Conservation (phyloP, 1,140 invertebrate species). For the Drosophila mauritiana region DNA sequence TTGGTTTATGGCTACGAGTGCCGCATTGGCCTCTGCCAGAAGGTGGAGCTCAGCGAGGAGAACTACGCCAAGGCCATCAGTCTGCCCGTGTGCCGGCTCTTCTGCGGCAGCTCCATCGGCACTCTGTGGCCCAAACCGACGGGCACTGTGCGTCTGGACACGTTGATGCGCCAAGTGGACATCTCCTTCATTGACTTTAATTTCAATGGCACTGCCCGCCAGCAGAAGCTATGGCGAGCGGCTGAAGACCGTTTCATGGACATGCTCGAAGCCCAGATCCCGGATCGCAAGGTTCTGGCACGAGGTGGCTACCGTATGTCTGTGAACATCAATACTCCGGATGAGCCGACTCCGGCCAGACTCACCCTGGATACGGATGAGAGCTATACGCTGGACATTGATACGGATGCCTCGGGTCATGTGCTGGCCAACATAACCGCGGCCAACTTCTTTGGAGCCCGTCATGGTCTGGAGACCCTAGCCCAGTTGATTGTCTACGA, state of each 20-base stretch:
- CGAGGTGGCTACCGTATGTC: conserved; percentile 66
- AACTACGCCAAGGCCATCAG: conserved; percentile 86
- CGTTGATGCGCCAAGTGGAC: conserved; percentile 87
- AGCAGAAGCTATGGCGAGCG: conserved; percentile 61
- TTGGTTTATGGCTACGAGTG: conserved; percentile 87
- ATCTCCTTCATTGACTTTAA: conserved; percentile 69
- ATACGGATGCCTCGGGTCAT: conserved; percentile 72
- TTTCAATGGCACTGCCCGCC: conserved; percentile 33
- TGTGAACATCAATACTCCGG: conserved; percentile 68
- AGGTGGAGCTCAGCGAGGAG: conserved; percentile 85
- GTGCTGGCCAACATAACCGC: conserved; percentile 88
- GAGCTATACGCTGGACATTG: conserved; percentile 87
- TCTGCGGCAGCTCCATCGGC: conserved; percentile 87
- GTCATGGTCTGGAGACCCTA: conserved; percentile 92
- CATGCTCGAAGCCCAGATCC: conserved; percentile 61
- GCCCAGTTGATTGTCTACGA: conserved; percentile 91
- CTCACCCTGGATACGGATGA: conserved; percentile 88
- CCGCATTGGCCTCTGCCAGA: conserved; percentile 85
- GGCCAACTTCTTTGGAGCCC: conserved; percentile 89
- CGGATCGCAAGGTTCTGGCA: conserved; percentile 50
- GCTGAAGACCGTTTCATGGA: conserved; percentile 63
- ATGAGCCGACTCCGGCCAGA: conserved; percentile 42
- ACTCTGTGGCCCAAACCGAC: conserved; percentile 91
- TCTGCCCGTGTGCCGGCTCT: conserved; percentile 87
- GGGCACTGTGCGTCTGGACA: conserved; percentile 86